Conservation (phyloP, 2,113 vertebrate species). For the Microcebus murinus region DNA sequence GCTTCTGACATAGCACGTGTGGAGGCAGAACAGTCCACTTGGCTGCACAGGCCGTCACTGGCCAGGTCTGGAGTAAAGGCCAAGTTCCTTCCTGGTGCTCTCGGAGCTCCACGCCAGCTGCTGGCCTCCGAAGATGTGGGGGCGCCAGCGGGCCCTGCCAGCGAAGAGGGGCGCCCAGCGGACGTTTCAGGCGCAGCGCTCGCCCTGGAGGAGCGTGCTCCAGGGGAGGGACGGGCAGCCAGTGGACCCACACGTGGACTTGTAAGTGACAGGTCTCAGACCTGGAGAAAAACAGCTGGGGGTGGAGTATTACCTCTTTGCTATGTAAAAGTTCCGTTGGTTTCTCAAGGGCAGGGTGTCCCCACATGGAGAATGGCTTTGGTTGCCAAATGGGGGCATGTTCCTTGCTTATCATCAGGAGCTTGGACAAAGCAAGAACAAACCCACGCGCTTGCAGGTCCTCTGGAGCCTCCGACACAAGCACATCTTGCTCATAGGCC, state of each 20-base stretch:
- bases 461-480: not conserved
- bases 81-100: conserved; percentile 38
- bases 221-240: not conserved
- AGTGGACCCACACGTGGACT: not conserved
- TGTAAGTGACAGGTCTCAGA: conserved; percentile 58
- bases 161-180: not conserved
- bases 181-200: not conserved
- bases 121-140: conserved; percentile 1
- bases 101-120: conserved; percentile 34
- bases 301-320: not conserved
- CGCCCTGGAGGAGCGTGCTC: not conserved
- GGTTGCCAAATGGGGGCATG: not conserved
- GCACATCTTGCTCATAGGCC: not conserved
- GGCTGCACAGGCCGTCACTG: not conserved
- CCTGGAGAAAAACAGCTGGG: not conserved
- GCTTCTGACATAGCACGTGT: not conserved
- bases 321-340: not conserved
- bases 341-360: not conserved
- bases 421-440: not conserved
- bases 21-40: not conserved
- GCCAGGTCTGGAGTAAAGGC: not conserved
- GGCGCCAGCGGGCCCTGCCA: not conserved
- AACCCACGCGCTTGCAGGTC: not conserved
- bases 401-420: not conserved
- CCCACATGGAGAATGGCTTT: not conserved